Evolutionary conservation across 2,113 vertebrate species (phyloP), one percentile per base, ranked within the genome.

Genomic region (Setophaga petechia): DNA sequence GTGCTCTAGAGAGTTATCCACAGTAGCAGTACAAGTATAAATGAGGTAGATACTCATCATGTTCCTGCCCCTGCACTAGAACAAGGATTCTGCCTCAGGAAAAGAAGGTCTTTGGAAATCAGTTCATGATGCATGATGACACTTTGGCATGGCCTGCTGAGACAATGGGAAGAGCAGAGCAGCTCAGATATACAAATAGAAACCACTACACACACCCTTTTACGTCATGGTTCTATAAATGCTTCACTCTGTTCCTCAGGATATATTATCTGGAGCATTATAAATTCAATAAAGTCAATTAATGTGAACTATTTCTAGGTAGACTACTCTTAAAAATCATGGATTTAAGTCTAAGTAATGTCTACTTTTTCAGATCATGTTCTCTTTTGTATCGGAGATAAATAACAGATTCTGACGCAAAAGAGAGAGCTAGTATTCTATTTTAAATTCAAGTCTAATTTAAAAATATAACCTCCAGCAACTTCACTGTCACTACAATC

Each of bases 261-360:
- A 86, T 55, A 31, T 74, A 71, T 71, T 93, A 93, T 86, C 68
- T 90, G 28, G 68, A 92, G 68, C 65, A 86, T 90, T 90, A 90
- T 77, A 93, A 91, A 94, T 93, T 78, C 82, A 88, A 90, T 92
- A 91, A 91, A 91, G 52, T 81, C 83, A 94, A 91, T 94, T 95
- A 93, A 95, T 71, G 47, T 74, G 85, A 90, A 90, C 87, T 94
- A 93, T 91, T 92, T 96, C 92, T 86, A 93, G 85, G 61, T 37
- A 83, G 59, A 39, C 41, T 90, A 61, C 33, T 78, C 65, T 78
- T 95, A 88, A 94, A 94, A 90, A 80, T 80, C 33, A 61, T 31
- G 35, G 51, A 80, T 87, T 94, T 94, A 83, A 90, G 59, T 80
- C 75, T 93, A 88, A 91, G 47, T 85, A 93, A 85, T 20, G 33